Conservation (phyloP, 2,888 invertebrate genomes). For the Sipha maydis region DNA sequence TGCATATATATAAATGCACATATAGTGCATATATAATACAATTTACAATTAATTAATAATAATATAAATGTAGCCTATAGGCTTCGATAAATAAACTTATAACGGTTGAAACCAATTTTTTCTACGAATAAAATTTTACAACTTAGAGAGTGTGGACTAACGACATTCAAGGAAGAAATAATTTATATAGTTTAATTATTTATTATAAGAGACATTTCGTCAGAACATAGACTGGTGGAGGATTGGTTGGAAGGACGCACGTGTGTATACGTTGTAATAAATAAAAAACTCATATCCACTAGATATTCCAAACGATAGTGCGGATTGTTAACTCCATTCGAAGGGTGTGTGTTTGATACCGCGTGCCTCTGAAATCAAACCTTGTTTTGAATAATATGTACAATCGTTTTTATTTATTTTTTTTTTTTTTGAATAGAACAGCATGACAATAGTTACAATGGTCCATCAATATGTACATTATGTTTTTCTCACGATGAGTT, state of each 20-base stretch:
- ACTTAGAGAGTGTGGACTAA: too few relatives aligned
- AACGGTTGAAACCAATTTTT: too few relatives aligned
- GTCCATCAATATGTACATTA: constrained; percentile 44
- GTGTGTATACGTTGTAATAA: neutral
- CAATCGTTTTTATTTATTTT: constrained; percentile 26
- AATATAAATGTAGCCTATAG: too few relatives aligned
- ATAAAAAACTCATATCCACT: neutral
- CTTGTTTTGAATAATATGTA: constrained; percentile 32
- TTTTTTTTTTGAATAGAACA: constrained; percentile 44
- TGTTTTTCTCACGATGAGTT: constrained; percentile 54
- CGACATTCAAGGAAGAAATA: too few relatives aligned
- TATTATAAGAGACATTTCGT: neutral
- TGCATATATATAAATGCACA: too few relatives aligned
- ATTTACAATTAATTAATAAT: too few relatives aligned
- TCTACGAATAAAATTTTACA: too few relatives aligned
- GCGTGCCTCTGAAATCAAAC: constrained; percentile 29
- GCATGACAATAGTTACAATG: constrained; percentile 56
- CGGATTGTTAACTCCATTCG: constrained; percentile 31
- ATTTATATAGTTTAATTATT: neutral
- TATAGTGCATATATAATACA: too few relatives aligned
- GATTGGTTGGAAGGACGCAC: neutral
- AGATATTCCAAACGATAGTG: neutral
- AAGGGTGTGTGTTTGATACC: constrained; percentile 28
- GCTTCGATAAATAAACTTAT: too few relatives aligned
- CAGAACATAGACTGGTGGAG: neutral